Conservation (phyloP, 2,888 invertebrate genomes). For the Aradus depressus region DNA sequence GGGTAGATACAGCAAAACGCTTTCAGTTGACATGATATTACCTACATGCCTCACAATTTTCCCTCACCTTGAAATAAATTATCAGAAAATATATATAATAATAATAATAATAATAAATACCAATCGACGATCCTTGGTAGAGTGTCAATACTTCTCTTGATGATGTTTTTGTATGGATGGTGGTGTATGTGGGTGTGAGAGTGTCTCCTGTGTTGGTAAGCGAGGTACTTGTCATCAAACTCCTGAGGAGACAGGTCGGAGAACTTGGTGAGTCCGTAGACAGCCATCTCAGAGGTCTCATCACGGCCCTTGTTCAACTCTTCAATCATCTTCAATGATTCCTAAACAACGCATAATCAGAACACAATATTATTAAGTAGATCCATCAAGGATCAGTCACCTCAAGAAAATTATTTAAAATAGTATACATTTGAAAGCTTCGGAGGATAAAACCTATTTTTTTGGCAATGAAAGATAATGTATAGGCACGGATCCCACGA, state of each 20-base stretch:
- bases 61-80: too few relatives aligned
- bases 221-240: constrained; percentile 42
- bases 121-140: constrained; percentile 11
- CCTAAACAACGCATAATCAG: constrained; percentile 36
- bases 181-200: not conserved
- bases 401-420: too few relatives aligned
- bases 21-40: too few relatives aligned
- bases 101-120: not conserved
- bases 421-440: too few relatives aligned
- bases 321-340: constrained; percentile 42
- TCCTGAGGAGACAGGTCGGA: constrained; percentile 52
- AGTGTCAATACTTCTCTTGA: constrained; percentile 30
- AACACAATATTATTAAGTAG: not conserved
- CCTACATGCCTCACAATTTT: too few relatives aligned
- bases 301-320: constrained; percentile 39
- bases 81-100: not conserved
- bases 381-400: not conserved
- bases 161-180: not conserved
- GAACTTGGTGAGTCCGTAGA: constrained; percentile 49
- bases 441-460: too few relatives aligned
- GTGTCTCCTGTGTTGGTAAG: constrained; percentile 11
- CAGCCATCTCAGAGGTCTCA: constrained; percentile 40
- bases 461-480: too few relatives aligned
- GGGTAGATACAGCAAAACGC: too few relatives aligned
- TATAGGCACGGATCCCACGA: too few relatives aligned